Percentiles rank a stretch among this genome's conserved stretches.
Evolutionary conservation across 2,888 invertebrate genomes (phyloP).

Genomic region (Taphrorychus bicolor): DNA sequence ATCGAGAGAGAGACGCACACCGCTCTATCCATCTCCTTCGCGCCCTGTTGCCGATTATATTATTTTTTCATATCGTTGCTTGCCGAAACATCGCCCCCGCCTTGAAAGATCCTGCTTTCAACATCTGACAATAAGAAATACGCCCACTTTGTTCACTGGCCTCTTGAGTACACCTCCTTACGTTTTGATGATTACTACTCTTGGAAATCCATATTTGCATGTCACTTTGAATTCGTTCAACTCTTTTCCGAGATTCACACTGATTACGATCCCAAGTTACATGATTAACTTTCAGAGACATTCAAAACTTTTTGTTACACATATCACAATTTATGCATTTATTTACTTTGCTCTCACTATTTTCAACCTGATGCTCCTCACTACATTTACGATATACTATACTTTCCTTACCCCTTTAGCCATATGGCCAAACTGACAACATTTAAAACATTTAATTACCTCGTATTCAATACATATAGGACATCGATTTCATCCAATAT

Average conservation of each 20-base stretch:
- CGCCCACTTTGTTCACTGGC: too few relatives aligned
- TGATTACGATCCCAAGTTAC: background rate
- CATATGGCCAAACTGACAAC: slow-evolving; percentile 4
- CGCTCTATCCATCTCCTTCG: too few relatives aligned
- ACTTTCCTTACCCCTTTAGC: background rate
- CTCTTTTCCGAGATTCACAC: too few relatives aligned
- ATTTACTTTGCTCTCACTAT: slow-evolving; percentile 1
- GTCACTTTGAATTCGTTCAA: background rate
- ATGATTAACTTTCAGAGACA: background rate
- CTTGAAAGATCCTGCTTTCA: too few relatives aligned
- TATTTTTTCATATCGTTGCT: too few relatives aligned
- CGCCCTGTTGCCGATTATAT: too few relatives aligned
- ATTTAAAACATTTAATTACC: slow-evolving; percentile 6
- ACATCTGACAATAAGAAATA: too few relatives aligned
- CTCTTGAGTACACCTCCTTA: too few relatives aligned
- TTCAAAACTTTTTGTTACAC: background rate
- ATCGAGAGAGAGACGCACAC: too few relatives aligned
- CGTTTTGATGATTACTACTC: too few relatives aligned
- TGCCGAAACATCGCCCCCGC: too few relatives aligned
- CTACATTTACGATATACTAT: background rate
- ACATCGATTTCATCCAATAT: slow-evolving; percentile 13
- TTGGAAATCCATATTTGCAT: too few relatives aligned
- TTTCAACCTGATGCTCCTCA: background rate
- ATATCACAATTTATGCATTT: slow-evolving; percentile 6
- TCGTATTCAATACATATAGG: background rate